phyloP scores from a whole-genome alignment of 2,888 invertebrate genomes.

The Megalurothrips usitatus region DNA sequence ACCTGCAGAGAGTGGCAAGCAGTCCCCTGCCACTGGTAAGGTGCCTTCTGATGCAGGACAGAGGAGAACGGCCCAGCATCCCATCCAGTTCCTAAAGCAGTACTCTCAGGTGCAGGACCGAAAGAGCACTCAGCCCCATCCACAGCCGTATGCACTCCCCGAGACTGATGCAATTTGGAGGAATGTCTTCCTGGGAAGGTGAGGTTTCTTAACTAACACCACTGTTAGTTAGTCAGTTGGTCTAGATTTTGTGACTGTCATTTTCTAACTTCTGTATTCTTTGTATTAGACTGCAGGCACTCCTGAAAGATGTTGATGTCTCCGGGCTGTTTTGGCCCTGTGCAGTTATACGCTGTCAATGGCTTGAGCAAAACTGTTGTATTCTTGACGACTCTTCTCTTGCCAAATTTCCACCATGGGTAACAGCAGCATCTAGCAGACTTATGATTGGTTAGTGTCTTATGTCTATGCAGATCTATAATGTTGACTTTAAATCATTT shows the following conservation, averaged over 20 bases:
- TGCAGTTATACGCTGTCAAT: neutral
- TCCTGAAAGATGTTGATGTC: neutral
- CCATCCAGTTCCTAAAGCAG: neutral
- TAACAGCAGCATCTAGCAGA: neutral
- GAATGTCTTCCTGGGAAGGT: neutral
- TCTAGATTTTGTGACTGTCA: neutral
- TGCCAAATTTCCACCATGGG: constrained; percentile 1
- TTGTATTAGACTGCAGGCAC: neutral
- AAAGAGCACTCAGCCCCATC: neutral
- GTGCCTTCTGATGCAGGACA: neutral
- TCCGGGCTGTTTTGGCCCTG: neutral
- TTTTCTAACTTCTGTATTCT: neutral
- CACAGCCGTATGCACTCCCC: neutral
- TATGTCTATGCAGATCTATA: too few relatives aligned
- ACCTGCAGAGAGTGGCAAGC: neutral
- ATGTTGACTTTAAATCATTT: neutral
- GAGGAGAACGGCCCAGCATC: neutral
- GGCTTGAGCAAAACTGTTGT: constrained; percentile 3
- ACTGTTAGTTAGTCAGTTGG: too few relatives aligned
- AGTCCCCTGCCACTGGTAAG: neutral
- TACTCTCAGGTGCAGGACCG: neutral
- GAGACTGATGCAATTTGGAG: constrained; percentile 6
- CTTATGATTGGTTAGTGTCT: neutral
- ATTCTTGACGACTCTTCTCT: neutral
- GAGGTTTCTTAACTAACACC: neutral